Evolutionary conservation across 2,113 vertebrate species (phyloP).

Genomic region (Phyllostomus hastatus): DNA sequence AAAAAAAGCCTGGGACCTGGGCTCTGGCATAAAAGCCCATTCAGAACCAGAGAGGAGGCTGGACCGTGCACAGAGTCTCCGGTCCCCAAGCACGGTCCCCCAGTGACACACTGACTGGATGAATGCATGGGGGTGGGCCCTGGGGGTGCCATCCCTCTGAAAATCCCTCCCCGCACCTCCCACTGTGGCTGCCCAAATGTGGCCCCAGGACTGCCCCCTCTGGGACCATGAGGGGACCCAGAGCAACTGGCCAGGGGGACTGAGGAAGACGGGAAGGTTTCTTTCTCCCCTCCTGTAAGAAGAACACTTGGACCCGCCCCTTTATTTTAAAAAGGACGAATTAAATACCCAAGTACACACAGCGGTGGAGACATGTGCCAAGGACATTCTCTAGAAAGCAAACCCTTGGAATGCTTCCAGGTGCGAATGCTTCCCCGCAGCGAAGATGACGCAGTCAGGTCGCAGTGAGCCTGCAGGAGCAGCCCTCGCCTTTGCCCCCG

Average conservation of each 20-base stretch:
- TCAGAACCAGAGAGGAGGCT: slow-evolving; percentile 45
- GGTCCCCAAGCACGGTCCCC: slow-evolving; percentile 38
- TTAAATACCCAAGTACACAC: slow-evolving; percentile 4
- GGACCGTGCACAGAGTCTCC: neutral
- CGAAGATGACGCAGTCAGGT: neutral
- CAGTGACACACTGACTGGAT: slow-evolving; percentile 48
- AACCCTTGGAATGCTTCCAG: neutral
- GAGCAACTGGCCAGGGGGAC: neutral
- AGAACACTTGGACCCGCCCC: neutral
- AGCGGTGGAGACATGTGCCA: neutral
- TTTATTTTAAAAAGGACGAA: slow-evolving; percentile 27
- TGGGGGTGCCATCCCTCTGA: neutral
- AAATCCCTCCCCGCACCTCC: slow-evolving; percentile 1
- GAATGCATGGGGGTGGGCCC: neutral
- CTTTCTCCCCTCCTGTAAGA: neutral
- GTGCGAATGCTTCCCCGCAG: neutral
- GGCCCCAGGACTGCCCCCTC: neutral
- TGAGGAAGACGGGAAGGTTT: neutral
- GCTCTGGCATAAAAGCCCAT: slow-evolving; percentile 56
- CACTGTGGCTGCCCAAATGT: neutral
- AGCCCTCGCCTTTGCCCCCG: neutral
- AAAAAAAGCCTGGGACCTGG: slow-evolving; percentile 42
- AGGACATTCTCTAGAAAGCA: slow-evolving; percentile 38
- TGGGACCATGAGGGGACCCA: neutral
- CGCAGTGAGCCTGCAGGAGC: neutral